Percentiles rank a stretch among this genome's conserved stretches.
phyloP scores from a whole-genome alignment of 2,888 invertebrate genomes.

The Teinopalpus imperialis region DNA sequence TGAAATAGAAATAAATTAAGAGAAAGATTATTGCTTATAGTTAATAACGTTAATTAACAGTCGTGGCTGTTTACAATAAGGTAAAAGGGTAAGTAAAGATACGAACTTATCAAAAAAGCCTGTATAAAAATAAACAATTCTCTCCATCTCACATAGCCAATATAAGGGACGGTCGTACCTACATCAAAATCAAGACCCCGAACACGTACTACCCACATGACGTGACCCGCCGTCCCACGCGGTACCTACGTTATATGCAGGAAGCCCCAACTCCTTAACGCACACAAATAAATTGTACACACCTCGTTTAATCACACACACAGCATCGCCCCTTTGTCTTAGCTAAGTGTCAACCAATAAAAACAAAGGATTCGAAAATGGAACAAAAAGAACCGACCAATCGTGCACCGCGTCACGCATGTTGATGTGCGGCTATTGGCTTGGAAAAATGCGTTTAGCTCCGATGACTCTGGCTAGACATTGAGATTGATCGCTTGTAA shows the following conservation, averaged over 20 bases:
- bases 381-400: slow-evolving; percentile 80
- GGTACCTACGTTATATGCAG: slow-evolving; percentile 47
- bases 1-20: too few species aligned
- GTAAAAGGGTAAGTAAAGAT: background rate
- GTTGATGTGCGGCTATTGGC: slow-evolving; percentile 79
- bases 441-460: slow-evolving; percentile 79
- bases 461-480: slow-evolving; percentile 74
- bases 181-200: slow-evolving; percentile 71
- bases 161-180: slow-evolving; percentile 64
- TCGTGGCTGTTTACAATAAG: too few species aligned
- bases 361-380: slow-evolving; percentile 81
- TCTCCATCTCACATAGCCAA: slow-evolving; percentile 50
- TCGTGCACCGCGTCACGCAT: slow-evolving; percentile 75
- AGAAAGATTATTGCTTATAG: too few species aligned
- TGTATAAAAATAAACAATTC: slow-evolving; percentile 63
- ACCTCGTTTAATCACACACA: slow-evolving; percentile 58
- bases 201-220: slow-evolving; percentile 55
- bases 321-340: slow-evolving; percentile 79
- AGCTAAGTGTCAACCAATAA: slow-evolving; percentile 83
- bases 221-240: slow-evolving; percentile 54
- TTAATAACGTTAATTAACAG: too few species aligned
- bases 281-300: slow-evolving; percentile 53
- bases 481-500: slow-evolving; percentile 68
- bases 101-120: background rate
- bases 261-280: slow-evolving; percentile 72